Evolutionary conservation across 2,888 invertebrate genomes (phyloP).

Genomic region (Eledone cirrhosa): DNA sequence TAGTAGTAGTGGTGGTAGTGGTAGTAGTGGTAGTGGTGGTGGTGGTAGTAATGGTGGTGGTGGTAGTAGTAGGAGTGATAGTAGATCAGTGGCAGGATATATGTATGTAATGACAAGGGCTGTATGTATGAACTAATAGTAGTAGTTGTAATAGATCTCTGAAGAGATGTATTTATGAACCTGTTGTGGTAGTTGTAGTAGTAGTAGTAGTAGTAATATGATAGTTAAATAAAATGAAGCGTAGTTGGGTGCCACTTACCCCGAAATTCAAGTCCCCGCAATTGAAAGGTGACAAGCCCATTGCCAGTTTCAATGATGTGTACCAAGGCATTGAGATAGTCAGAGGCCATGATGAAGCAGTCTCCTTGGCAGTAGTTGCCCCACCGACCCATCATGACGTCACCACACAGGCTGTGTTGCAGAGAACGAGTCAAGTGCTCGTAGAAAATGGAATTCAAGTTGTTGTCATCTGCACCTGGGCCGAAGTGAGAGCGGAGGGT

Average conservation of each 20-base stretch:
- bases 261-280: slow-evolving; percentile 95
- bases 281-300: slow-evolving; percentile 96
- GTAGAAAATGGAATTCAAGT: slow-evolving; percentile 98
- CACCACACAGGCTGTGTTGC: slow-evolving; percentile 87
- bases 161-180: too few species aligned
- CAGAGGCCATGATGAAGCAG: slow-evolving; percentile 96
- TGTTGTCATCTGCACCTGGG: slow-evolving; percentile 86
- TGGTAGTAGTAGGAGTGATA: too few species aligned
- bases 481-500: neutral
- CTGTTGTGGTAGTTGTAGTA: too few species aligned
- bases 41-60: too few species aligned
- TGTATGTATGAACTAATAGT: too few species aligned
- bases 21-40: too few species aligned
- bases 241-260: slow-evolving; percentile 67
- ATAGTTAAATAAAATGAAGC: neutral
- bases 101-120: too few species aligned
- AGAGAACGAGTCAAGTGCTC: slow-evolving; percentile 96
- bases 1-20: too few species aligned
- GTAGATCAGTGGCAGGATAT: too few species aligned
- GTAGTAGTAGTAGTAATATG: too few species aligned
- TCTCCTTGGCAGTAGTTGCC: slow-evolving; percentile 96
- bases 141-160: too few species aligned
- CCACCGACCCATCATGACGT: slow-evolving; percentile 76
- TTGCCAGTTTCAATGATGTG: slow-evolving; percentile 98
- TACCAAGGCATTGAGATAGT: slow-evolving; percentile 96